phyloP scores from a whole-genome alignment of 2,888 invertebrate genomes.

The Scaptodrosophila latifasciaeformis region DNA sequence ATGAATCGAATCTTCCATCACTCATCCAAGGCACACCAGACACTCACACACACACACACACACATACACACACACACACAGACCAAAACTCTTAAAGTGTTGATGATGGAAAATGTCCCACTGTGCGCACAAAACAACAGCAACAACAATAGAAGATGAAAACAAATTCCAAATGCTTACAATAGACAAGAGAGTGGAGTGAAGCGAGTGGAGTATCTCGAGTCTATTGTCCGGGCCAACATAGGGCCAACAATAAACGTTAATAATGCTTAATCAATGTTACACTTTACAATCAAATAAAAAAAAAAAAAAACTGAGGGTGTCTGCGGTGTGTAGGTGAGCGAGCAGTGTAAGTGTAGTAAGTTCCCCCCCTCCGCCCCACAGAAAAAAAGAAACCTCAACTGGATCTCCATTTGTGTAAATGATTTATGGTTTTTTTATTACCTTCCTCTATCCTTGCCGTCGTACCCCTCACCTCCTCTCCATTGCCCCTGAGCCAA shows the following conservation, averaged over 20 bases:
- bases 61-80: neutral
- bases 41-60: neutral
- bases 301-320: slow-evolving; percentile 7
- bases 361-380: neutral
- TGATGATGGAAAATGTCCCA: slow-evolving; percentile 67
- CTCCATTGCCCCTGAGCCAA: neutral
- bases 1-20: slow-evolving; percentile 58
- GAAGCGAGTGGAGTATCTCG: neutral
- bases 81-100: slow-evolving; percentile 51
- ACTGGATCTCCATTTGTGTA: slow-evolving; percentile 50
- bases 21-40: slow-evolving; percentile 13
- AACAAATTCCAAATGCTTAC: slow-evolving; percentile 20
- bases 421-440: slow-evolving; percentile 62
- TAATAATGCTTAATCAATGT: slow-evolving; percentile 72
- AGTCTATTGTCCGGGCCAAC: slow-evolving; percentile 7
- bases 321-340: neutral
- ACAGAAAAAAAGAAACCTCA: neutral
- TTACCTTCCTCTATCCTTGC: slow-evolving; percentile 27
- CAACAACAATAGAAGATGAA: slow-evolving; percentile 27
- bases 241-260: slow-evolving; percentile 61
- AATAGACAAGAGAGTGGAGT: slow-evolving; percentile 11
- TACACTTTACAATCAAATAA: slow-evolving; percentile 63
- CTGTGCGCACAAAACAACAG: slow-evolving; percentile 49
- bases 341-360: neutral
- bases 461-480: neutral